A percentile compares a stretch with the other conserved stretches of the same genome.
Conservation (phyloP, 2,113 vertebrate genomes). For the Proterorhinus semilunaris region DNA sequence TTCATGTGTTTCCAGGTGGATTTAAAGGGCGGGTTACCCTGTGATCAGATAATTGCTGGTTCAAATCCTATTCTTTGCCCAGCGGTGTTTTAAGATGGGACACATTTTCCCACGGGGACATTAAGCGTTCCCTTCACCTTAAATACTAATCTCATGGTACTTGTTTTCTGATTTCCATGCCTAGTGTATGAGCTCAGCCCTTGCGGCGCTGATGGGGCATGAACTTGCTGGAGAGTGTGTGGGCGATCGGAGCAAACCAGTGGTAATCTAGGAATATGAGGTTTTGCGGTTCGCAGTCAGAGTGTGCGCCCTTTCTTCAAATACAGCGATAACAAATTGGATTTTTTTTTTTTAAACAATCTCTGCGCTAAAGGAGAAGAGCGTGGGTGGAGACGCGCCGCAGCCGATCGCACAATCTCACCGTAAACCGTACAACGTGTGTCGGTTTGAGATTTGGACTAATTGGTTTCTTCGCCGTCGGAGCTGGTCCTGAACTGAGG, state of each 20-base stretch:
- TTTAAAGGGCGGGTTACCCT: too few species aligned
- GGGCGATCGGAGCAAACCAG: conserved; percentile 21
- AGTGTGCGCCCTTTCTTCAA: conserved; percentile 13
- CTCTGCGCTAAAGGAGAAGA: conserved; percentile 1
- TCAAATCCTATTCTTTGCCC: too few species aligned
- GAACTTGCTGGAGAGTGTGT: conserved; percentile 11
- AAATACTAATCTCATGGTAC: too few species aligned
- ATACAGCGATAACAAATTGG: conserved; percentile 13
- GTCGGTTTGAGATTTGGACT: not conserved
- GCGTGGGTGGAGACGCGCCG: not conserved
- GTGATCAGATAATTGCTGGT: too few species aligned
- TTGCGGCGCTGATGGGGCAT: not conserved
- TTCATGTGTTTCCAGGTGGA: too few species aligned
- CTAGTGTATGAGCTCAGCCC: not conserved
- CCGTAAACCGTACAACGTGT: not conserved
- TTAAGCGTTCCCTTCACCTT: too few species aligned
- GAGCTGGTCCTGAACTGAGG: not conserved
- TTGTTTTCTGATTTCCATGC: too few species aligned
- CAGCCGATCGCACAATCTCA: not conserved
- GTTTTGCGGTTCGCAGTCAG: conserved; percentile 18
- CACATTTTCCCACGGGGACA: too few species aligned
- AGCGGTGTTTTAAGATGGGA: too few species aligned
- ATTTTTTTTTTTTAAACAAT: conserved; percentile 10
- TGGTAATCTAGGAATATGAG: conserved; percentile 14
- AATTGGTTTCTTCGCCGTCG: not conserved